These are phyloP conservation scores for Passer domesticus DNA, from an alignment of 2,113 vertebrate species.

Conservation along the genomic window DNA sequence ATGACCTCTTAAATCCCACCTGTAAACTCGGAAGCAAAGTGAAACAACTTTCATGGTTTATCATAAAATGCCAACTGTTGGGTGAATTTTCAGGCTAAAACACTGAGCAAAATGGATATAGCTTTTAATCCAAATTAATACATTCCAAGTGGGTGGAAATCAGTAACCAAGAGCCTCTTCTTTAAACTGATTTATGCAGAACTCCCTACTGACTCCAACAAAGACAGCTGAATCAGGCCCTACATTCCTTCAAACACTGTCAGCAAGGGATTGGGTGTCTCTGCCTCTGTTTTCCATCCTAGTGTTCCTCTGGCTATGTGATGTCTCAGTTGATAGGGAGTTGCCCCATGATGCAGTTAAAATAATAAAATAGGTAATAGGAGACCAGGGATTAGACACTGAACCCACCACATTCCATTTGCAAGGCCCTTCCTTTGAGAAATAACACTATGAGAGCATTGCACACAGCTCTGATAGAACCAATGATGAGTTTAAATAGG, in stretches of 20 bases:
- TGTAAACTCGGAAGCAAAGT: not conserved
- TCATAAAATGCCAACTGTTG: not conserved
- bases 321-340: conserved; percentile 55
- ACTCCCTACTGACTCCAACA: conserved; percentile 60
- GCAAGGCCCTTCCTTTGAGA: conserved; percentile 42
- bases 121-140: conserved; percentile 11
- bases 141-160: conserved; percentile 53
- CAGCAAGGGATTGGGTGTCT: conserved; percentile 69
- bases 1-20: conserved; percentile 15
- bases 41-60: not conserved
- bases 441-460: conserved; percentile 16
- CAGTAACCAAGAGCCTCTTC: conserved; percentile 44
- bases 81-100: not conserved
- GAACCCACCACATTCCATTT: conserved; percentile 49
- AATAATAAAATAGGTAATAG: conserved; percentile 68
- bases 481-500: not conserved
- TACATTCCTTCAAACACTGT: conserved; percentile 66
- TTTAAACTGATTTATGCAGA: conserved; percentile 36
- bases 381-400: conserved; percentile 42
- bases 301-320: conserved; percentile 50
- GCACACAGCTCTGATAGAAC: not conserved
- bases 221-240: conserved; percentile 58
- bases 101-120: not conserved
- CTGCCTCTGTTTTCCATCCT: conserved; percentile 57
- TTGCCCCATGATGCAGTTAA: conserved; percentile 58